Base-by-base conservation (phyloP, 2,797 vertebrate genomes). In the Moxostoma hubbsi region DNA sequence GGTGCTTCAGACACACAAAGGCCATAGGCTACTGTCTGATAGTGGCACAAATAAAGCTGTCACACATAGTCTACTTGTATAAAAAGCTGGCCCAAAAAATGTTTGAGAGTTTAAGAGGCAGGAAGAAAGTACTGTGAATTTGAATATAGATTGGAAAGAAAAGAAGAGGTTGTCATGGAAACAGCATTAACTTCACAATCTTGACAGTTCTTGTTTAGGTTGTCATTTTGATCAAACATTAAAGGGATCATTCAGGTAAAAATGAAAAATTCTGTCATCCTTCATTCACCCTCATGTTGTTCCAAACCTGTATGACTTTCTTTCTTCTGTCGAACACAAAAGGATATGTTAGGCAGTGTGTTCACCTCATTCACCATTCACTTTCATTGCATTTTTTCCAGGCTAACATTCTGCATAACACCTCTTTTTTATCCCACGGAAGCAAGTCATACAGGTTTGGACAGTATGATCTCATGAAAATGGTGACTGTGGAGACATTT, bases 1-100 rank as follows among this genome's bases (percentile, higher is more conserved):
- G 83, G 36, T 67, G 68, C 74, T 81, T 77, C 61, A 57, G 68
- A 79, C 43, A 71, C 72, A 63, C 36, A 73, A 78, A 73, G 64
- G n/a, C 55, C 45, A 0, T 16, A n/a, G 62, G 63, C 16, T 50
- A 36, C 53, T 58, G 12, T 36, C 6, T 0, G 12, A 15, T 58
- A 50, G 53, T 11, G 15, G 13, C 10, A 0, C 51, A 24, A 43
- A 65, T 47, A 24, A 61, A 16, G 46, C 45, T 5, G 4, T 9
- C 46, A 50, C 1, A 8, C 16, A 13, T 24, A 6, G n/a, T 49
- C 16, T 18, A 18, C 55, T 49, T 45, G 51, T 8, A 46, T 57
- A 57, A 57, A 66, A 75, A 55, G 15, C 36, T 10, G 15, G 11
- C 24, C 49, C 50, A 18, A 24, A 13, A 54, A 64, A 65, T 7